phyloP scores from a whole-genome alignment of 2,113 vertebrate genomes.

The Argyrosomus japonicus region DNA sequence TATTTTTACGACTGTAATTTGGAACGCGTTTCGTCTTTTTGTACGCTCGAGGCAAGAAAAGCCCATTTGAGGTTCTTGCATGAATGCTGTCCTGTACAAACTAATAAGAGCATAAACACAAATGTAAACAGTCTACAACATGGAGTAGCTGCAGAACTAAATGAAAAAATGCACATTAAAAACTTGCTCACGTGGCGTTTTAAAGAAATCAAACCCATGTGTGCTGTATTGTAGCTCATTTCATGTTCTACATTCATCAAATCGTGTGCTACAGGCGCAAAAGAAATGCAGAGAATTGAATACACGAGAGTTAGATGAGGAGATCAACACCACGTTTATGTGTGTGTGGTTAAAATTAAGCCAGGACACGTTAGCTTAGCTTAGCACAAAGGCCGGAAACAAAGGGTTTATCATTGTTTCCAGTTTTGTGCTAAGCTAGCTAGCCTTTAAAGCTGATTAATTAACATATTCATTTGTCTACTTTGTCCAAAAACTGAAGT shows the following conservation, averaged over 20 bases:
- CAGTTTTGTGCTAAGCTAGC: too few species aligned
- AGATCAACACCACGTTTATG: background rate
- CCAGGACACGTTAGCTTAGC: background rate
- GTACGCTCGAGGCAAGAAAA: background rate
- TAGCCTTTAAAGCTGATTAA: background rate
- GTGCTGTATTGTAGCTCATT: background rate
- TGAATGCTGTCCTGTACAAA: background rate
- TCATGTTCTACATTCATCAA: background rate
- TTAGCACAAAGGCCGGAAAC: background rate
- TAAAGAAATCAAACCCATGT: background rate
- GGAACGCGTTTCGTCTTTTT: background rate
- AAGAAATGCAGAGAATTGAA: background rate
- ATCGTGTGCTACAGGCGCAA: background rate
- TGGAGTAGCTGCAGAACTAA: background rate
- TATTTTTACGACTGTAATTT: slow-evolving; percentile 8
- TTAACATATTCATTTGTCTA: background rate
- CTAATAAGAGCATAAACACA: slow-evolving; percentile 13
- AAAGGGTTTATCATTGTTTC: background rate
- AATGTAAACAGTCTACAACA: background rate
- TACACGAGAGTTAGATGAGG: background rate
- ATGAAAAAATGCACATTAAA: background rate
- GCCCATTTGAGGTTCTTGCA: slow-evolving; percentile 9
- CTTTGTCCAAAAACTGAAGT: background rate
- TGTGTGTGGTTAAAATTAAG: background rate
- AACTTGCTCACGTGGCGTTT: background rate